Evolutionary conservation across 2,113 vertebrate genomes (phyloP).

Genomic region (Coryphaenoides rupestris): DNA sequence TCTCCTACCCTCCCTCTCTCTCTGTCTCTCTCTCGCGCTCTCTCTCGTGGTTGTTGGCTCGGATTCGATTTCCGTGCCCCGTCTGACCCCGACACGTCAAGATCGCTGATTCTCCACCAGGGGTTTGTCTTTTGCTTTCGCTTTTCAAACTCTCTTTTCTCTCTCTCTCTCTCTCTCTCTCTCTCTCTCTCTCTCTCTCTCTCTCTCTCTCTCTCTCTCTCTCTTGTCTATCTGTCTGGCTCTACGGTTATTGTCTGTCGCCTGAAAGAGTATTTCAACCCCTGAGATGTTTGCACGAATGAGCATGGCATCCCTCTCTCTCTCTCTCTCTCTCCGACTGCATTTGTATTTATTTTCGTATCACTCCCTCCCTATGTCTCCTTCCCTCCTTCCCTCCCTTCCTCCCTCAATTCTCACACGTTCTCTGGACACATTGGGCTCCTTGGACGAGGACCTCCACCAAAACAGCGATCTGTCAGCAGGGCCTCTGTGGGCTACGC

Average conservation of each 20-base stretch:
- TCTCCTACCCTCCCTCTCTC: slow-evolving; percentile 28
- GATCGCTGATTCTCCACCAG: slow-evolving; percentile 34
- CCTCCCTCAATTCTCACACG: slow-evolving; percentile 1
- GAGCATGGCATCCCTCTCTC: background rate
- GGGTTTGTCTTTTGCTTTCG: slow-evolving; percentile 27
- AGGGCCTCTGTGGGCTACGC: slow-evolving; percentile 65
- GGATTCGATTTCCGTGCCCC: background rate
- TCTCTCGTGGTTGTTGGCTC: background rate
- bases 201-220: slow-evolving; percentile 5
- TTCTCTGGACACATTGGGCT: slow-evolving; percentile 41
- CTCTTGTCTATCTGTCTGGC: background rate
- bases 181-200: slow-evolving; percentile 15
- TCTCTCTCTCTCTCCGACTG: slow-evolving; percentile 30
- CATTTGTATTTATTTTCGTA: slow-evolving; percentile 10
- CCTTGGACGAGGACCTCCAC: slow-evolving; percentile 52
- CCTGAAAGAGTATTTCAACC: background rate
- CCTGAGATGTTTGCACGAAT: slow-evolving; percentile 10
- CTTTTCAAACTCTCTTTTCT: slow-evolving; percentile 19
- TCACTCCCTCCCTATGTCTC: slow-evolving; percentile 24
- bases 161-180: slow-evolving; percentile 6
- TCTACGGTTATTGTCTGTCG: background rate
- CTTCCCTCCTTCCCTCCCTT: slow-evolving; percentile 18
- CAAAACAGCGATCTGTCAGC: slow-evolving; percentile 74
- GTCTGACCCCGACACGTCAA: slow-evolving; percentile 43
- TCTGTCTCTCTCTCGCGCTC: slow-evolving; percentile 1